These are phyloP conservation scores for Florisuga fusca DNA, from an alignment of 2,797 vertebrate species.

Conservation along the genomic window DNA sequence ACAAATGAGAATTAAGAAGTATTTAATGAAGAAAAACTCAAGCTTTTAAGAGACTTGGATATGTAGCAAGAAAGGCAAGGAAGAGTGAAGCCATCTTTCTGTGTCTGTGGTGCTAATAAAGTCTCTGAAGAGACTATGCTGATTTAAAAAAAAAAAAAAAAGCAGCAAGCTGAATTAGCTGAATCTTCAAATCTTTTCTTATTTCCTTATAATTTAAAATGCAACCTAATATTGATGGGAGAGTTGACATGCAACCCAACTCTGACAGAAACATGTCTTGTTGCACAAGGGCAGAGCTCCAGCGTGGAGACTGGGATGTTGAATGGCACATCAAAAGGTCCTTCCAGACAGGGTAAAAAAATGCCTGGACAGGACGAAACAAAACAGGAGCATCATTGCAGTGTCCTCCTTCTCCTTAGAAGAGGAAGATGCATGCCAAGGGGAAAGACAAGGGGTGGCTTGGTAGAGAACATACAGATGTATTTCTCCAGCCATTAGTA, in stretches of 20 bases:
- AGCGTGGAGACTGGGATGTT: background rate
- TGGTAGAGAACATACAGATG: background rate
- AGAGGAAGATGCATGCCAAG: background rate
- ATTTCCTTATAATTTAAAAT: background rate
- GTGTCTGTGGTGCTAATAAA: background rate
- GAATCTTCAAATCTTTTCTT: background rate
- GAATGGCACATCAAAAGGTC: background rate
- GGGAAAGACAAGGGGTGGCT: background rate
- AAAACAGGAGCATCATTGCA: background rate
- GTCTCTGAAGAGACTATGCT: background rate
- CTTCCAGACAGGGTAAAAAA: background rate
- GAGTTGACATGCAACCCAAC: background rate
- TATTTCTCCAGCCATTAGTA: background rate
- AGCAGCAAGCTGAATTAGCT: background rate
- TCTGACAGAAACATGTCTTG: background rate
- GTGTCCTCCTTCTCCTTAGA: background rate
- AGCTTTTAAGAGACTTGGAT: background rate
- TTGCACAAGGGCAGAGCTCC: background rate
- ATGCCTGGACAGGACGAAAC: rapidly evolving
- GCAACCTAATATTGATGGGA: background rate
- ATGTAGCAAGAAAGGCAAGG: background rate
- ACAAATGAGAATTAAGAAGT: background rate
- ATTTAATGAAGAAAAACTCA: constrained; percentile 22
- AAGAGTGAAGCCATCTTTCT: background rate
- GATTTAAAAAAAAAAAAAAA: background rate